Conservation (phyloP, 2,113 vertebrate genomes). For the Equus quagga region DNA sequence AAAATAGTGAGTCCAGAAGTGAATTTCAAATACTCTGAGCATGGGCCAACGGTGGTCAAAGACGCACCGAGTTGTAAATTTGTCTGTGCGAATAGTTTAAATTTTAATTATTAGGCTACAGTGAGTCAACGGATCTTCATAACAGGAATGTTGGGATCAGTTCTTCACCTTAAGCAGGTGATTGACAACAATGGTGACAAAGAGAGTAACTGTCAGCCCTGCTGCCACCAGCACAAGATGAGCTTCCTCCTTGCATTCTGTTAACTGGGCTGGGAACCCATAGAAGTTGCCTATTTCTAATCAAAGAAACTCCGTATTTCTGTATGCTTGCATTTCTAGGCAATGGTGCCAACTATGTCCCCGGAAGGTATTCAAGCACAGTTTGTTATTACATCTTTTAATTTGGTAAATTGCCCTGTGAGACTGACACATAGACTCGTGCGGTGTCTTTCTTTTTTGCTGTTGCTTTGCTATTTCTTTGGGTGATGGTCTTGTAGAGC, state of each 20-base stretch:
- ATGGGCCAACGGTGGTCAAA: background rate
- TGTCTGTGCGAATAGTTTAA: background rate
- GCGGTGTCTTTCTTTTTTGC: background rate
- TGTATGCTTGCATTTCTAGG: background rate
- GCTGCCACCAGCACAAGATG: rapidly evolving
- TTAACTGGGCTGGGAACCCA: background rate
- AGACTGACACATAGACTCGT: background rate
- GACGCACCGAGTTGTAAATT: rapidly evolving
- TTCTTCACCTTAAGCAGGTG: background rate
- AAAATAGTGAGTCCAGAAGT: background rate
- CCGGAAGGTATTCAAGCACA: background rate
- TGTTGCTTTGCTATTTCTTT: conserved; percentile 57
- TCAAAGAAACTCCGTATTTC: background rate
- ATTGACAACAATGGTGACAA: background rate
- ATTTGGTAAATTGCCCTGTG: conserved; percentile 50
- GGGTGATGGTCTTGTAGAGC: conserved; percentile 47
- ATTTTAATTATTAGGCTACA: background rate
- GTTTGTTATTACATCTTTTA: conserved; percentile 59
- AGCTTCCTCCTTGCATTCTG: background rate
- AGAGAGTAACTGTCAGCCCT: too few relatives aligned
- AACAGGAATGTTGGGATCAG: background rate
- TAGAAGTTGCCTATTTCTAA: background rate
- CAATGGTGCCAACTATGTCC: background rate
- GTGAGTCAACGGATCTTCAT: background rate
- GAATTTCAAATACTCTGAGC: too few relatives aligned